Percentiles rank a stretch among this genome's conserved stretches.
These are phyloP conservation scores for Tolmerus cingulatus DNA, from an alignment of 2,888 invertebrate species.

Conservation along the genomic window DNA sequence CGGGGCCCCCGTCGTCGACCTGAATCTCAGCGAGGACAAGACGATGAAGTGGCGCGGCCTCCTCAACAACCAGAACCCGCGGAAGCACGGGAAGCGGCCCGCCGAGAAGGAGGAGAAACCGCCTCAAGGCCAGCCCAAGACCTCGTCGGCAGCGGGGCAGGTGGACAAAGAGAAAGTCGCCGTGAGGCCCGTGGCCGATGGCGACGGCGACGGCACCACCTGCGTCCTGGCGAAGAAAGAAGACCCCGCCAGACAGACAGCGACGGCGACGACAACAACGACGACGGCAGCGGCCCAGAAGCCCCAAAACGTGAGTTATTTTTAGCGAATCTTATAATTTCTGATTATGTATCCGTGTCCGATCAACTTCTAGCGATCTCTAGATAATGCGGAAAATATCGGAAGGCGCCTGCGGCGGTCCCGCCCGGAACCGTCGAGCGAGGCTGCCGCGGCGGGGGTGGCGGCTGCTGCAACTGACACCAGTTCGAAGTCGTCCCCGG, in stretches of 20 bases:
- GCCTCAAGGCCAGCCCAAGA: slow-evolving; percentile 14
- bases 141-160: background rate
- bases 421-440: background rate
- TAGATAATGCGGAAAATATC: background rate
- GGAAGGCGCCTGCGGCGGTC: slow-evolving; percentile 3
- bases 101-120: background rate
- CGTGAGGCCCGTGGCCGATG: background rate
- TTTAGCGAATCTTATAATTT: background rate
- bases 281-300: background rate
- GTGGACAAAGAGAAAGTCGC: slow-evolving; percentile 26
- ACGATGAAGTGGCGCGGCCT: slow-evolving; percentile 63
- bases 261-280: background rate
- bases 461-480: background rate
- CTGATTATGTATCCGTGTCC: background rate
- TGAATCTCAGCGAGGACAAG: slow-evolving; percentile 61
- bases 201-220: background rate
- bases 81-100: slow-evolving; percentile 53
- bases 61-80: slow-evolving; percentile 62
- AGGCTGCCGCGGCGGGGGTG: background rate
- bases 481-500: background rate
- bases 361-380: background rate
- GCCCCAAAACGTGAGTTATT: slow-evolving; percentile 22
- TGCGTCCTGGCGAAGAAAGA: background rate
- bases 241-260: background rate
- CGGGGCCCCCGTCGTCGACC: slow-evolving; percentile 55